Conservation (phyloP, 1,140 invertebrate species). For the Danaus melanippus region DNA sequence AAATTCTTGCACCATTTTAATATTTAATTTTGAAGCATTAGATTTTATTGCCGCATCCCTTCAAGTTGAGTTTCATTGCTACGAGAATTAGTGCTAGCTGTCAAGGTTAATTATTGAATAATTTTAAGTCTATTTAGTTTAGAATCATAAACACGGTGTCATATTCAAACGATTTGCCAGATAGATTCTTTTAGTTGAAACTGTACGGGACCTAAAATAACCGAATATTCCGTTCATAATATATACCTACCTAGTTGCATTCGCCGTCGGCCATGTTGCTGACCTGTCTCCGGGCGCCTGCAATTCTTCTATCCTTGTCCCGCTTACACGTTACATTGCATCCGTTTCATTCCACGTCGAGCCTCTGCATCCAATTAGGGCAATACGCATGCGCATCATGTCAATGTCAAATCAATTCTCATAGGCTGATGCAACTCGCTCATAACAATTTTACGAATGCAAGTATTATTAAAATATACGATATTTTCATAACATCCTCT, state of each 20-base stretch:
- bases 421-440: conserved; percentile 61
- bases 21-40: too few relatives aligned
- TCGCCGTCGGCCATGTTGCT: conserved; percentile 57
- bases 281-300: conserved; percentile 36
- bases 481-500: neutral
- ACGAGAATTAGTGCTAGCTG: too few relatives aligned
- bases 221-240: too few relatives aligned
- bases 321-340: conserved; percentile 17
- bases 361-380: conserved; percentile 54
- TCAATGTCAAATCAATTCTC: conserved; percentile 70
- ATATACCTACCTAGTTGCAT: conserved; percentile 38
- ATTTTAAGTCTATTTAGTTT: too few relatives aligned
- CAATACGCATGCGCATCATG: conserved; percentile 63
- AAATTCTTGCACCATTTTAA: too few relatives aligned
- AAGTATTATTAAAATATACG: neutral
- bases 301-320: conserved; percentile 30
- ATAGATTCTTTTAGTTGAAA: too few relatives aligned
- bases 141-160: too few relatives aligned
- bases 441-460: conserved; percentile 5
- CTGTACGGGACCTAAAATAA: too few relatives aligned
- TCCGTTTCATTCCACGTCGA: conserved; percentile 31
- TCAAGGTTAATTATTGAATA: too few relatives aligned
- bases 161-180: too few relatives aligned
- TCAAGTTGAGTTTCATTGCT: too few relatives aligned
- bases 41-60: too few relatives aligned